These are phyloP conservation scores for Horisme vitalbata DNA, from an alignment of 2,888 invertebrate species.

Conservation along the genomic window DNA sequence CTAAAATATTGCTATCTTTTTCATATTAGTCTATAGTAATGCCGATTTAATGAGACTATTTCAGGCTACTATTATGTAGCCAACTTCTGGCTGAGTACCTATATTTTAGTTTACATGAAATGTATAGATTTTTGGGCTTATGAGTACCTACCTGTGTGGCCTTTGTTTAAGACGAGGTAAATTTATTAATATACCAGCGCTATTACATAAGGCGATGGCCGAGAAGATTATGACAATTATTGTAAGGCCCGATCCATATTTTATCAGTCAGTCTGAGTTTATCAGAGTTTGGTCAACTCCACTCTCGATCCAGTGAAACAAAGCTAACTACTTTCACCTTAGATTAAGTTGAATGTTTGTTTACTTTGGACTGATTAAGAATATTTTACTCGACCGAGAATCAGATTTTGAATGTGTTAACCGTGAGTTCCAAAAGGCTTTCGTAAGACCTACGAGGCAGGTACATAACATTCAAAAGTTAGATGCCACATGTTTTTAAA, in stretches of 20 bases:
- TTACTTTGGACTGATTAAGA: not conserved
- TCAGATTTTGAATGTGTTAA: constrained; percentile 4
- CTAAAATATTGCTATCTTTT: constrained; percentile 83
- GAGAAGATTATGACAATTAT: constrained; percentile 13
- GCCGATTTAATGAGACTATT: too few species aligned
- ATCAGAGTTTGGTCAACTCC: constrained; percentile 10
- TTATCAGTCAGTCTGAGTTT: too few species aligned
- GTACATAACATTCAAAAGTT: constrained; percentile 8
- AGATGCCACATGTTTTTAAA: constrained; percentile 2
- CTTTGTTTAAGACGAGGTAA: constrained; percentile 1
- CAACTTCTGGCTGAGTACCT: not conserved
- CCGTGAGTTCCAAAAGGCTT: constrained; percentile 11
- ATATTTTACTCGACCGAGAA: constrained; percentile 2
- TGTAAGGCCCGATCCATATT: constrained; percentile 13
- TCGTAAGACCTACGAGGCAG: not conserved
- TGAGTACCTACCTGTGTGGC: too few species aligned
- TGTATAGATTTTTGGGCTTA: not conserved
- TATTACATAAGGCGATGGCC: constrained; percentile 7
- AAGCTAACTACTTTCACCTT: not conserved
- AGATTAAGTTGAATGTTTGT: not conserved
- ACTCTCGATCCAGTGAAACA: constrained; percentile 9
- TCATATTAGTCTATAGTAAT: constrained; percentile 81
- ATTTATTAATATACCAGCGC: too few species aligned
- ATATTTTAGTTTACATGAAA: constrained; percentile 4
- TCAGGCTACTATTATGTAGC: constrained; percentile 51